phyloP scores from a whole-genome alignment of 2,888 invertebrate genomes.

The Venustoraphidia nigricollis region DNA sequence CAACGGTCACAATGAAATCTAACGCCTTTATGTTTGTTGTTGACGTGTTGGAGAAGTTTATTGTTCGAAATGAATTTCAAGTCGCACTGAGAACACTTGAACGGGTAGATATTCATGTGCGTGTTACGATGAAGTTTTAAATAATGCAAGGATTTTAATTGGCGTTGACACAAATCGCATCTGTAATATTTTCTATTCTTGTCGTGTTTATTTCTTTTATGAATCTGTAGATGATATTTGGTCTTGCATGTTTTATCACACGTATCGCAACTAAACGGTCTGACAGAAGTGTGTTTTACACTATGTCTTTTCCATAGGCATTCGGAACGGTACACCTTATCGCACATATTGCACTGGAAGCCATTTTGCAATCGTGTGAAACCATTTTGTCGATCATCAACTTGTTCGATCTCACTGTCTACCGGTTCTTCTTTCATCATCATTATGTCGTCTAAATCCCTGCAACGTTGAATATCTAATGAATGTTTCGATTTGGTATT shows the following conservation, averaged over 20 bases:
- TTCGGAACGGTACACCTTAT: too few relatives aligned
- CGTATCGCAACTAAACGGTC: not conserved
- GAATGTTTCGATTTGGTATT: too few relatives aligned
- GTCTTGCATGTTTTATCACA: slow-evolving; percentile 2
- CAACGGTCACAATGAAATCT: slow-evolving; percentile 33
- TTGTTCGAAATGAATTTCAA: slow-evolving; percentile 28
- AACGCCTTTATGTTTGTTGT: slow-evolving; percentile 26
- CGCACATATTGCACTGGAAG: too few relatives aligned
- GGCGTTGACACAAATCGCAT: not conserved
- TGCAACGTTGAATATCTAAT: too few relatives aligned
- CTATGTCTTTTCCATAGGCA: not conserved
- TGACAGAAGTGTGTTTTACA: not conserved
- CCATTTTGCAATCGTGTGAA: too few relatives aligned
- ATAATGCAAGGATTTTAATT: not conserved
- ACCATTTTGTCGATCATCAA: too few relatives aligned
- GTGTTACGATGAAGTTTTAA: slow-evolving; percentile 10
- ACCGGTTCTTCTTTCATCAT: too few relatives aligned
- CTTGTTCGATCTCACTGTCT: too few relatives aligned
- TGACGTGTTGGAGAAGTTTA: slow-evolving; percentile 28
- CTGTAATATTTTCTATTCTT: not conserved
- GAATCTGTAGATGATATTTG: not conserved
- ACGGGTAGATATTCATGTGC: slow-evolving; percentile 1
- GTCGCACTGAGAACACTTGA: slow-evolving; percentile 29
- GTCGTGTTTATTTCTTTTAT: slow-evolving; percentile 1
- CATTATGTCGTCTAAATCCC: too few relatives aligned